Conservation (phyloP, 2,888 invertebrate genomes). For the Phlogophora meticulosa region DNA sequence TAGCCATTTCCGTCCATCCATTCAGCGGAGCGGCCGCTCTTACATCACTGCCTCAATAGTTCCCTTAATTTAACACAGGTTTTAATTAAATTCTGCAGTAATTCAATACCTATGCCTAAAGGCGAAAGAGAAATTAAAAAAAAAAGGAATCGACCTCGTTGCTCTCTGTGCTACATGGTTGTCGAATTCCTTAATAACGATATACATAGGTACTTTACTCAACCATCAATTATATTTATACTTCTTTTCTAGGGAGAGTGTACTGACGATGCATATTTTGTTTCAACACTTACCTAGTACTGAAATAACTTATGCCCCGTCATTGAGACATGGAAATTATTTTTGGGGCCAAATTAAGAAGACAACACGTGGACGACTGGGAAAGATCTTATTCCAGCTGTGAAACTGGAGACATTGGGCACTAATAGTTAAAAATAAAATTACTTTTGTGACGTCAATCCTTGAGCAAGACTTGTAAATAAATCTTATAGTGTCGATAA, state of each 20-base stretch:
- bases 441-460: no score
- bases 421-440: no score
- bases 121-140: slow-evolving; percentile 40
- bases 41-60: slow-evolving; percentile 49
- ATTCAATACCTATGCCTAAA: slow-evolving; percentile 46
- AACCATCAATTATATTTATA: neutral
- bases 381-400: no score
- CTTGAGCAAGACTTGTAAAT: no score
- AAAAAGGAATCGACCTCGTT: slow-evolving; percentile 13
- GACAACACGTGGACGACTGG: no score
- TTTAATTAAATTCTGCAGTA: slow-evolving; percentile 57
- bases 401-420: no score
- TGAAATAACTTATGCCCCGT: neutral
- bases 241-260: neutral
- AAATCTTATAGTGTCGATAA: no score
- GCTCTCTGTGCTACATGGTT: slow-evolving; percentile 25
- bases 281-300: no score
- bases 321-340: no score
- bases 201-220: slow-evolving; percentile 12
- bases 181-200: slow-evolving; percentile 15
- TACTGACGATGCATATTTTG: no score
- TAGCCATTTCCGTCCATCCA: slow-evolving; percentile 27
- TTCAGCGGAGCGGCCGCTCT: slow-evolving; percentile 32
- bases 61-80: slow-evolving; percentile 51
- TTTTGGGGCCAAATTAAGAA: no score